Evolutionary conservation across 2,797 vertebrate genomes (phyloP).

Genomic region (Oceanodroma leucorhoa): DNA sequence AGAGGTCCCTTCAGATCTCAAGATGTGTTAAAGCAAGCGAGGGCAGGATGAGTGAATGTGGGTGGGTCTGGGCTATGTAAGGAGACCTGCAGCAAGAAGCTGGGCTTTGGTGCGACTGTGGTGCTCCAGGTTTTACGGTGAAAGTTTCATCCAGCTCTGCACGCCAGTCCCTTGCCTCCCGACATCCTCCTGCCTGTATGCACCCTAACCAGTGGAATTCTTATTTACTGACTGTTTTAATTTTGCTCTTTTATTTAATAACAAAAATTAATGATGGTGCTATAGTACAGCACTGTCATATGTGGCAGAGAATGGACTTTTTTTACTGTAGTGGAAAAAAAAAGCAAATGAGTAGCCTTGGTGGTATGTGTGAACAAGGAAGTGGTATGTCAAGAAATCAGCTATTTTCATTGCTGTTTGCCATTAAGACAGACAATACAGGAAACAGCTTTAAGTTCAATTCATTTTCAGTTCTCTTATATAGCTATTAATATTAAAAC

Average conservation of each 20-base stretch:
- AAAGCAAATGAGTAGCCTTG: background rate
- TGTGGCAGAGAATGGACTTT: background rate
- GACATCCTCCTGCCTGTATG: background rate
- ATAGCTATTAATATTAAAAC: background rate
- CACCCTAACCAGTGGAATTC: background rate
- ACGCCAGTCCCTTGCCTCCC: background rate
- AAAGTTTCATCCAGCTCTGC: background rate
- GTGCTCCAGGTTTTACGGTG: background rate
- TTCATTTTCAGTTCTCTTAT: background rate
- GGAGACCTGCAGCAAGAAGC: background rate
- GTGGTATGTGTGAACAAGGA: background rate
- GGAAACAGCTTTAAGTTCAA: background rate
- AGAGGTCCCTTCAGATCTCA: background rate
- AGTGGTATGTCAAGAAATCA: background rate
- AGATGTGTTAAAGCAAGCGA: background rate
- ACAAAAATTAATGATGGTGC: background rate
- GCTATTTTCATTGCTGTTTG: background rate
- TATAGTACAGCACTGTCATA: background rate
- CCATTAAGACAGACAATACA: background rate
- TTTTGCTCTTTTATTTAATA: background rate
- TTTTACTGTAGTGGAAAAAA: background rate
- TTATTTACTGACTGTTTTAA: background rate
- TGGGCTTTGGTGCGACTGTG: background rate
- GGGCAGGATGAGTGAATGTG: background rate
- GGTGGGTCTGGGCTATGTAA: background rate